A percentile compares a stretch with the other conserved stretches of the same genome.
phyloP scores from a whole-genome alignment of 2,113 vertebrate species.

The Nannobrachium achirus region DNA sequence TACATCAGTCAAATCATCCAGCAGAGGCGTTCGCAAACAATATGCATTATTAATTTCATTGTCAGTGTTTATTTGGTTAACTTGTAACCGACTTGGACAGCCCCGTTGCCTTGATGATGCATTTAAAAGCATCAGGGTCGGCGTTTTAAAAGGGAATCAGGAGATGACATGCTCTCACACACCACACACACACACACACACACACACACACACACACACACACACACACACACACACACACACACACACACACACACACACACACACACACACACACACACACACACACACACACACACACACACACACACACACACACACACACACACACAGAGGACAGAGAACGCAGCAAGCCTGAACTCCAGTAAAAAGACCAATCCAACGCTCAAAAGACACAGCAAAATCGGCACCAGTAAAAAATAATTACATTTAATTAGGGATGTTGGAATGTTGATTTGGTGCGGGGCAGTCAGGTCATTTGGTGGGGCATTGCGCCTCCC shows the following conservation, averaged over 20 bases:
- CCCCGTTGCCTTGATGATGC: slow-evolving; percentile 82
- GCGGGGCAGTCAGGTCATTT: too few relatives aligned
- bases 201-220: too few relatives aligned
- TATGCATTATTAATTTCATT: slow-evolving; percentile 97
- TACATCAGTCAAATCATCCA: slow-evolving; percentile 95
- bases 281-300: too few relatives aligned
- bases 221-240: too few relatives aligned
- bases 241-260: too few relatives aligned
- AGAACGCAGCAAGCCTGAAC: slow-evolving; percentile 64
- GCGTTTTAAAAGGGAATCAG: slow-evolving; percentile 79
- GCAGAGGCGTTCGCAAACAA: slow-evolving; percentile 93
- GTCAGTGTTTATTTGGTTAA: slow-evolving; percentile 86
- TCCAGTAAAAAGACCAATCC: slow-evolving; percentile 69
- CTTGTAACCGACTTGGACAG: slow-evolving; percentile 83
- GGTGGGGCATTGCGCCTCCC: too few relatives aligned
- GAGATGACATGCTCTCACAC: slow-evolving; percentile 72
- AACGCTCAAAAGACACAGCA: slow-evolving; percentile 57
- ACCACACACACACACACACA: slow-evolving; percentile 33
- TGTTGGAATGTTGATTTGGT: too few relatives aligned
- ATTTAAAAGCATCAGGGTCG: slow-evolving; percentile 82
- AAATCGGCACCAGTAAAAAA: slow-evolving; percentile 55
- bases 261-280: too few relatives aligned
- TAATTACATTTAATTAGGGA: too few relatives aligned
- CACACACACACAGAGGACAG: slow-evolving; percentile 49
- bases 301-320: too few relatives aligned